Conservation (phyloP, 2,888 invertebrate species). For the Resseliella maxima region DNA sequence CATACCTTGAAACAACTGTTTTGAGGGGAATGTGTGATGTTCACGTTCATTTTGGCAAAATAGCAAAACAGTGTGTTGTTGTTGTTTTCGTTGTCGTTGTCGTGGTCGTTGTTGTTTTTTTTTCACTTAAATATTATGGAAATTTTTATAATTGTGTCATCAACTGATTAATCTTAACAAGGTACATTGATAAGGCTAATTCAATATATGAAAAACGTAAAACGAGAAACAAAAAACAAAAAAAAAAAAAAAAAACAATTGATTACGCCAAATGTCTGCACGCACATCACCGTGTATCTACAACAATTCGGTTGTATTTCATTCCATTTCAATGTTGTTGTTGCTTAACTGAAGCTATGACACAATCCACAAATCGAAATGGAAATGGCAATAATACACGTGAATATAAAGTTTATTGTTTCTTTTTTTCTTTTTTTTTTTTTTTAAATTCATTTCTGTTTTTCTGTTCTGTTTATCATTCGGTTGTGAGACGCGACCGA, state of each 20-base stretch:
- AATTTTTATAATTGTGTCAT: background rate
- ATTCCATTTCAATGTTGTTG: background rate
- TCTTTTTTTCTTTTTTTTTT: no score
- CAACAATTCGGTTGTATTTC: background rate
- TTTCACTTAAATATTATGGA: background rate
- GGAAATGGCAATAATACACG: slow-evolving; percentile 29
- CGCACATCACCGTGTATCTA: background rate
- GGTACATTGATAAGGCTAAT: background rate
- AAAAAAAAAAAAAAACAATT: no score
- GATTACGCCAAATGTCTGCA: slow-evolving; percentile 32
- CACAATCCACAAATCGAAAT: background rate
- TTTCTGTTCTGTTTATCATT: background rate
- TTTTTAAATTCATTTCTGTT: no score
- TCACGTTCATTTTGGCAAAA: no score
- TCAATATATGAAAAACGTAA: background rate
- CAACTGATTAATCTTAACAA: slow-evolving; percentile 6
- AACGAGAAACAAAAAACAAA: no score
- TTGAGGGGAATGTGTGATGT: no score
- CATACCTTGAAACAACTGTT: background rate
- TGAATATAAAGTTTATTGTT: no score
- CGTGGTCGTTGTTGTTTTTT: no score
- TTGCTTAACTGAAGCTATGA: background rate
- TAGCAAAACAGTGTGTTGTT: no score
- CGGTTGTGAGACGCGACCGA: background rate
- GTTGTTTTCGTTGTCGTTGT: no score